Evolutionary conservation across 2,888 invertebrate species (phyloP), one percentile per base, ranked within the genome.

Genomic region (Sphaerophoria rueppellii): DNA sequence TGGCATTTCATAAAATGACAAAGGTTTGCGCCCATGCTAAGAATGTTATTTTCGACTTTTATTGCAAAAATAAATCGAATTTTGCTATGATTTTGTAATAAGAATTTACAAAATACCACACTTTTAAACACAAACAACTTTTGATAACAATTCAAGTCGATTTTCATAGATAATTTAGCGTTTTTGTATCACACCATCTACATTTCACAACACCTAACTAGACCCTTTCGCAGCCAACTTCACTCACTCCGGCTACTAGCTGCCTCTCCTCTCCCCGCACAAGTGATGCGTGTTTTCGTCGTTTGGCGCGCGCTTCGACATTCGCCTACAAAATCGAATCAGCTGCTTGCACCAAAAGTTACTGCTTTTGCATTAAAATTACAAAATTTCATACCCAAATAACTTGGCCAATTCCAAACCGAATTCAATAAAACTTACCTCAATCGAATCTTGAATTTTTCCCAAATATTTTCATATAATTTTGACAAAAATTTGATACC

Each of bases 291-390:
- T 85, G 85, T 85, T 85, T 85, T 85, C 81, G 70, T 85, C 85
- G 85, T 85, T 85, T 85, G 85, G 85, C 85, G 85, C 76, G 85
- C 85, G 85, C 81, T 72, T 81, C 81, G 73, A 77, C 70, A 81
- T 85, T 81, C 80, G 72, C 81, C 76, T 81, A 85, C 76, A 85
- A 85, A 83, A 85, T 85, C 85, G 80, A 85, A 85, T 85, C 85
- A 85, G 85, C 85, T 85, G 85, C 80, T 85, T 76, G 73, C 63
- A 55, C 67, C 67, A 67, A 58, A 80, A 85, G 81, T 85, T 77
- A 85, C 76, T 81, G 70, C 61, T 85, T 81, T 85, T 85, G 85
- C 85, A 81, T 85, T 85, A 77, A 85, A 85, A 81, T 85, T 81
- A 73, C 85, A 58, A 81, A 76, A 81, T 73, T 85, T 85, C 70